Evolutionary conservation across 2,888 invertebrate species (phyloP).

Genomic region (Leucoptera coffeella): DNA sequence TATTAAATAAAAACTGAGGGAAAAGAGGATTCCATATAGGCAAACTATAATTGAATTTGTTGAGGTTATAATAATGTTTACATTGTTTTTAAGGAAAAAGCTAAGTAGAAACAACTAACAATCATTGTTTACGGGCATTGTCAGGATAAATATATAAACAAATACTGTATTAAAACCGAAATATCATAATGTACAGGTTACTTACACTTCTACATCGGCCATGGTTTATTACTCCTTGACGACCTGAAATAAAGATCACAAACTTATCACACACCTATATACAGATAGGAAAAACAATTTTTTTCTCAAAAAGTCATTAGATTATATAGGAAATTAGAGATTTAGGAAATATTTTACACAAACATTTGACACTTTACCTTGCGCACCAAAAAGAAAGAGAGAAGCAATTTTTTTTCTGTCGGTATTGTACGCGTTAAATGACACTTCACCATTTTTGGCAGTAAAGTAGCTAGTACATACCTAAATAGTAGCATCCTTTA

Average conservation of each 20-base stretch:
- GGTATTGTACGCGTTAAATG: slow-evolving; percentile 3
- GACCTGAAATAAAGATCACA: slow-evolving; percentile 42
- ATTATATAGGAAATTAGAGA: slow-evolving; percentile 27
- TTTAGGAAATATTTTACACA: slow-evolving; percentile 19
- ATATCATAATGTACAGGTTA: slow-evolving; percentile 15
- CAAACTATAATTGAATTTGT: no score
- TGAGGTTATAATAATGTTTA: no score
- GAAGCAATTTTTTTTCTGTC: slow-evolving; percentile 7
- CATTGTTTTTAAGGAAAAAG: no score
- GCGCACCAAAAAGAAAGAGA: slow-evolving; percentile 39
- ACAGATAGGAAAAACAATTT: slow-evolving; percentile 12
- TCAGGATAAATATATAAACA: no score
- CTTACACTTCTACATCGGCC: slow-evolving; percentile 82
- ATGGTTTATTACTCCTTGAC: slow-evolving; percentile 47
- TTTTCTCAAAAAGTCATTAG: slow-evolving; percentile 12
- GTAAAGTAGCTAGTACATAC: no score
- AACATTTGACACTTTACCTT: slow-evolving; percentile 48
- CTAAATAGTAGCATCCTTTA: no score
- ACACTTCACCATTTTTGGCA: no score
- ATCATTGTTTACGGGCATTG: no score
- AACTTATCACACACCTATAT: slow-evolving; percentile 14
- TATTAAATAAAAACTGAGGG: no score
- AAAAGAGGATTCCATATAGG: no score
- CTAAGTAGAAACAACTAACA: no score
- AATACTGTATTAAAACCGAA: background rate